Conservation (phyloP, 2,888 invertebrate genomes). For the Aromia moschata region DNA sequence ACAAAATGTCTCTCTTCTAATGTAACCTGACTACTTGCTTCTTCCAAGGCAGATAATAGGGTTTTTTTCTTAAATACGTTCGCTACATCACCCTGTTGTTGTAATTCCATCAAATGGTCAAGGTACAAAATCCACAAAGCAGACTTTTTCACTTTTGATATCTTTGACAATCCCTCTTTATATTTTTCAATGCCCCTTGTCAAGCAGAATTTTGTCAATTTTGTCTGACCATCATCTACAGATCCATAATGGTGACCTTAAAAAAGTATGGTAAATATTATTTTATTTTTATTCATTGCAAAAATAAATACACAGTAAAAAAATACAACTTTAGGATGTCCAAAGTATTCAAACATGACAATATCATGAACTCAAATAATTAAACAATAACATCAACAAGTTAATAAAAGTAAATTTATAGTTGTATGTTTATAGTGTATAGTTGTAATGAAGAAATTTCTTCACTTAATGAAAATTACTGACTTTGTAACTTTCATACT, state of each 20-base stretch:
- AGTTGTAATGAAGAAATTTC: too few species aligned
- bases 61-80: conserved; percentile 62
- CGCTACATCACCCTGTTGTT: conserved; percentile 28
- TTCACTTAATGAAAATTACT: too few species aligned
- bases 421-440: too few species aligned
- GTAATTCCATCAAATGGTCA: conserved; percentile 64
- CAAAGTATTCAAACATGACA: too few species aligned
- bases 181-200: conserved; percentile 48
- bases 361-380: too few species aligned
- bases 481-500: too few species aligned
- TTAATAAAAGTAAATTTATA: too few species aligned
- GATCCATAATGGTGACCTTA: conserved; percentile 31
- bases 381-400: too few species aligned
- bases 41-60: conserved; percentile 53
- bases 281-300: too few species aligned
- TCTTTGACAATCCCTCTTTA: conserved; percentile 48
- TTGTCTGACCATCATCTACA: neutral
- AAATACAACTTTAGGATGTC: too few species aligned
- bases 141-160: conserved; percentile 37
- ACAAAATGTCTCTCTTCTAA: conserved; percentile 54
- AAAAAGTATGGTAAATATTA: conserved; percentile 39
- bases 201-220: conserved; percentile 31
- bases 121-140: conserved; percentile 61
- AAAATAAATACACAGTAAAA: too few species aligned
- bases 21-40: conserved; percentile 33